Conservation (phyloP, 1,140 invertebrate species). For the Zaprionus nigranus region DNA sequence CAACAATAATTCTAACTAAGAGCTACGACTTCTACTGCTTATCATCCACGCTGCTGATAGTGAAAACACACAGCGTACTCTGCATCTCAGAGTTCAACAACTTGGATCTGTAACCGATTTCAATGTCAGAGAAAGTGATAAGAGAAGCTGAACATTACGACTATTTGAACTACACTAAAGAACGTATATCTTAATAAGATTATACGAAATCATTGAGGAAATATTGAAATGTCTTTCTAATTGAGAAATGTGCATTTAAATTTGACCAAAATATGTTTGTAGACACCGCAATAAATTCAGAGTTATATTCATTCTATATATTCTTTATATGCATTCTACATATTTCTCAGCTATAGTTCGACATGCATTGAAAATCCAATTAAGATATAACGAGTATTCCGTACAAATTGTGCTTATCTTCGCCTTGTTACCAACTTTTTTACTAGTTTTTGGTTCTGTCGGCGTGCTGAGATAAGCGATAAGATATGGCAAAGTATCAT, state of each 20-base stretch:
- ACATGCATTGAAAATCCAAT: background rate
- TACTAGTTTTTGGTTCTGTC: conserved; percentile 6
- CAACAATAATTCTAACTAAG: conserved; percentile 1
- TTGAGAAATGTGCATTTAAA: too few species aligned
- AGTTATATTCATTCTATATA: background rate
- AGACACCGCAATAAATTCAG: background rate
- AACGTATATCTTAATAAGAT: background rate
- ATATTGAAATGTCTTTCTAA: too few species aligned
- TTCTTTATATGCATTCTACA: too few species aligned
- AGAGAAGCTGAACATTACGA: background rate
- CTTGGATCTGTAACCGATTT: background rate
- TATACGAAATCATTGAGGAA: too few species aligned
- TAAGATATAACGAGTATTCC: conserved; percentile 3
- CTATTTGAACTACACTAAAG: background rate
- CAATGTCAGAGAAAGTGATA: conserved; percentile 13
- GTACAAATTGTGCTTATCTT: conserved; percentile 1
- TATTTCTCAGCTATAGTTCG: too few species aligned
- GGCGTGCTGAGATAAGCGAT: conserved; percentile 24
- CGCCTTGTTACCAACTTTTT: conserved; percentile 1
- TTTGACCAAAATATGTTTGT: background rate
- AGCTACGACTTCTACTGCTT: background rate
- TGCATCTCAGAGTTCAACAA: background rate
- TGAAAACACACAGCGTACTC: background rate
- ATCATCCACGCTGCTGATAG: background rate
- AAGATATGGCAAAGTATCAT: conserved; percentile 31